Base-by-base conservation (phyloP, 1,140 invertebrate genomes). In the Aradophagus sp. region DNA sequence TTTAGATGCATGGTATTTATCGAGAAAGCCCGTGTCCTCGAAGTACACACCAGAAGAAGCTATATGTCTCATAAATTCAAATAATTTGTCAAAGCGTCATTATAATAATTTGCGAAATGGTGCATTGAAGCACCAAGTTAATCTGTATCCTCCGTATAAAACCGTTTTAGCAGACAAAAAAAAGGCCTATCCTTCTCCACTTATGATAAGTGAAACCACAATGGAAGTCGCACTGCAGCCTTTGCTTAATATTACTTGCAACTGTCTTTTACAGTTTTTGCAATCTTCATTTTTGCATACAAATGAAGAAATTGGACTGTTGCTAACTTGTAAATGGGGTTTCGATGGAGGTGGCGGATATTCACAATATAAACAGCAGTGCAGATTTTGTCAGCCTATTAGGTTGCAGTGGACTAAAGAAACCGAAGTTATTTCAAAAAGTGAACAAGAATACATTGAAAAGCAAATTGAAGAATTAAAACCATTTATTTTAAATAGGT, bases 1-100 rank as follows among this genome's bases (percentile, higher is more conserved):
- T n/a, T 34, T 34, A 13, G 2, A 34, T 34, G 12, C 12, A 11
- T 34, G 31, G 31, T n/a, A 8, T 34, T 4, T 23, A 5, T 34
- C 31, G 12, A 34, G 12, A n/a, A 34, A 34, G 31, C 12, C 10
- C 10, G 5, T 6, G 12, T n/a, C 31, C 12, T n/a, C 12, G 31
- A 23, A 23, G 20, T 34, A 34, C 12, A 34, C 31, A 5, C 10
- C 35, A 38, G 35, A 38, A 17, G 35, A 38, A 17, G 14, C 35
- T 10, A 3, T 38, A 17, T 14, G 8, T 16, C 16, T 38, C 8
- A 38, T 38, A 14, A 17, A 15, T 17, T 16, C 13, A 3, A 38
- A 17, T 11, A 38, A 38, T 14, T 17, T 38, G 8, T 10, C 35
- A 6, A 38, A 38, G 16, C 8, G 8, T 8, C 35, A 38, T 15